Evolutionary conservation across 2,888 invertebrate species (phyloP).

Genomic region (Agrotis ipsilon): DNA sequence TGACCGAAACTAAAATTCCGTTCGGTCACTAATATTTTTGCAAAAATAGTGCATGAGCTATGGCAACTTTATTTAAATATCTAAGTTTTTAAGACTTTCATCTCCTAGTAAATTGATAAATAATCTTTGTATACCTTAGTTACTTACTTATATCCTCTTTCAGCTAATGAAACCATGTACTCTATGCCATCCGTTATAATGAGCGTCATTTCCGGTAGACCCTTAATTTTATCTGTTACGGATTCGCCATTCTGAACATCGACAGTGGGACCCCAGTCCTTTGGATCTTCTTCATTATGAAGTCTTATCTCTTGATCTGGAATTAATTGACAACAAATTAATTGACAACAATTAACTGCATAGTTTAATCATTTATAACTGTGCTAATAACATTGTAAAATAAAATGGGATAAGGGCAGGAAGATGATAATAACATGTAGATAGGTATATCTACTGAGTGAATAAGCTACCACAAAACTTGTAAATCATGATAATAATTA

Average conservation of each 20-base stretch:
- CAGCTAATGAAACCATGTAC: slow-evolving; percentile 78
- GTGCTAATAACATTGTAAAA: not conserved
- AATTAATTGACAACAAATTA: not conserved
- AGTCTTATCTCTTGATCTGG: slow-evolving; percentile 44
- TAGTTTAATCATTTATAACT: not conserved
- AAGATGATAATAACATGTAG: too few relatives aligned
- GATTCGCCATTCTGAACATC: slow-evolving; percentile 69
- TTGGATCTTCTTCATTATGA: slow-evolving; percentile 44
- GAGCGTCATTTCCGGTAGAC: slow-evolving; percentile 79
- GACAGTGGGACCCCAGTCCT: slow-evolving; percentile 37
- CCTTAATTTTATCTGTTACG: slow-evolving; percentile 76
- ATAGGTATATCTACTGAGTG: too few relatives aligned
- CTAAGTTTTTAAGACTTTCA: not conserved
- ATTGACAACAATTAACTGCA: too few relatives aligned
- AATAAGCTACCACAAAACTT: too few relatives aligned
- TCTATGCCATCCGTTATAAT: slow-evolving; percentile 81
- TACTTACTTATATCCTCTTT: slow-evolving; percentile 83
- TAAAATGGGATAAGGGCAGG: too few relatives aligned
- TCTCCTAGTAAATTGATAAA: not conserved
- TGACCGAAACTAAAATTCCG: too few relatives aligned
- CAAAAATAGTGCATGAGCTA: not conserved
- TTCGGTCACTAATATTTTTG: too few relatives aligned
- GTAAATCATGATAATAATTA: too few relatives aligned
- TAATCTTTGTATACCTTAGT: not conserved
- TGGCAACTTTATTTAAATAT: not conserved